A percentile compares a stretch with the other conserved stretches of the same genome.
Evolutionary conservation across 2,888 invertebrate genomes (phyloP).

Genomic region (Odiellus spinosus): DNA sequence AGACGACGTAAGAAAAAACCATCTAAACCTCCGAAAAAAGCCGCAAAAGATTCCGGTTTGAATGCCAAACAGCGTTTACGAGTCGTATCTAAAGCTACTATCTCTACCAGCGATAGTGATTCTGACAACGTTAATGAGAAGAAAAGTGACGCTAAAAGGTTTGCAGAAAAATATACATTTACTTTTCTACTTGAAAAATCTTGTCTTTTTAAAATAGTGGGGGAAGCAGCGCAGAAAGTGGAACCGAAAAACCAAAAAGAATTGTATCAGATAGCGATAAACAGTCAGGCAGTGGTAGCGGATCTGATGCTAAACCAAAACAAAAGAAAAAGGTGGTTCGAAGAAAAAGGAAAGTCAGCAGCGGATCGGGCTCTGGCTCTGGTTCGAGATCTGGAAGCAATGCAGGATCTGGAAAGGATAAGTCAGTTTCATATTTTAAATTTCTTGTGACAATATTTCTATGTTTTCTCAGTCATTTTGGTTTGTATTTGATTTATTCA

Average conservation of each 20-base stretch:
- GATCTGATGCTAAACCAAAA: too few species aligned
- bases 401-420: too few species aligned
- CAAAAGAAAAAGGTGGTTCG: too few species aligned
- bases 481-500: too few species aligned
- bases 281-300: too few species aligned
- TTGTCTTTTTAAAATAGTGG: background rate
- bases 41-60: conserved; percentile 41
- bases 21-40: conserved; percentile 7
- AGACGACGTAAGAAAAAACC: conserved; percentile 24
- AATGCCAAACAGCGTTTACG: conserved; percentile 68
- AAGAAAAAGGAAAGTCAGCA: too few species aligned
- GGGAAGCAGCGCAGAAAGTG: background rate
- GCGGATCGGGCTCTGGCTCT: too few species aligned
- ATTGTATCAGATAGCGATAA: background rate
- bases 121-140: conserved; percentile 41
- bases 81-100: conserved; percentile 84
- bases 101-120: conserved; percentile 52
- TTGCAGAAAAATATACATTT: background rate
- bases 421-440: too few species aligned
- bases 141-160: conserved; percentile 28
- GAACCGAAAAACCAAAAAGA: background rate
- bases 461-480: too few species aligned
- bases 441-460: too few species aligned
- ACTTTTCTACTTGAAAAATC: background rate
- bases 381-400: too few species aligned